Conservation (phyloP, 2,113 vertebrate species). For the Uropsilus gracilis region DNA sequence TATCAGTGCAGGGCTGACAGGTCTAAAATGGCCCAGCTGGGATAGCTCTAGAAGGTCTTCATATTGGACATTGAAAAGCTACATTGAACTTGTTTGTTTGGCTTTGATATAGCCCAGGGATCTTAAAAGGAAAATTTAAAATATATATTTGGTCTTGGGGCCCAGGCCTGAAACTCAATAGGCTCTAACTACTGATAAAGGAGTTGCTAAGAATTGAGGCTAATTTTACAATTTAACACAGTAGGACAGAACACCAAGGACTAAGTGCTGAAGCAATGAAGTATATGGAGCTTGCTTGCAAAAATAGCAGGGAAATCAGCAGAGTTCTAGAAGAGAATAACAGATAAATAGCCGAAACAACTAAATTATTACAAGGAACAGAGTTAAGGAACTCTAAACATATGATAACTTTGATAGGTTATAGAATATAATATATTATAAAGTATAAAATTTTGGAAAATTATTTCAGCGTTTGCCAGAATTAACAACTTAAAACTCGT, state of each 20-base stretch:
- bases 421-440: neutral
- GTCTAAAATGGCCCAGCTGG: neutral
- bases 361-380: neutral
- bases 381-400: neutral
- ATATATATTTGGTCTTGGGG: neutral
- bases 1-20: neutral
- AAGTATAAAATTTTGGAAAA: neutral
- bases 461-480: neutral
- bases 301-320: neutral
- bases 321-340: neutral
- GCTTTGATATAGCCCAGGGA: accelerated
- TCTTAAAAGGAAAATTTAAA: neutral
- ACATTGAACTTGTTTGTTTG: neutral
- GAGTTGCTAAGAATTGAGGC: neutral
- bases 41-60: neutral
- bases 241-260: neutral
- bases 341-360: neutral
- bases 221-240: neutral
- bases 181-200: neutral
- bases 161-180: neutral
- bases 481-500: neutral
- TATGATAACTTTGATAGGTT: neutral
- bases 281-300: neutral
- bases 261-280: neutral
- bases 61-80: neutral